Base-by-base conservation (phyloP, 2,888 invertebrate genomes). In the Polyommatus icarus region DNA sequence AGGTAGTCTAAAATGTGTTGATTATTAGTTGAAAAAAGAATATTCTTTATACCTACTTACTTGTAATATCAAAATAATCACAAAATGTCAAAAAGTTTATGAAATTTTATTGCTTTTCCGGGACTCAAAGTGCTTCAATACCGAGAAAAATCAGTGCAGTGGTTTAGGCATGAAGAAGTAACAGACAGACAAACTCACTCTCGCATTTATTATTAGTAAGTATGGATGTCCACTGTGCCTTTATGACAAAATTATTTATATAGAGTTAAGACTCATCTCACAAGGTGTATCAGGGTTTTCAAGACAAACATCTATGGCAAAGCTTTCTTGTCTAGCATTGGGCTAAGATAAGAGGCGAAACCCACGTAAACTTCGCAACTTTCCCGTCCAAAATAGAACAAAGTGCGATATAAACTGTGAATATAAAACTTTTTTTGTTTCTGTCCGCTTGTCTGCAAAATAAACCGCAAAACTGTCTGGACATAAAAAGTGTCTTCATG, bases 391-490 rank as follows among this genome's bases (percentile, higher is more conserved):
- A 61, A 61, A 59, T 59, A 61, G 10, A 12, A 61, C 61, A 61
- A 61, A 61, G 0, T 32, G 15, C 1, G 67, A 67, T 67, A 67
- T 67, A 67, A 67, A 29, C 67, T 67, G 29, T 29, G 15, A 67
- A 29, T 15, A 29, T 6, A 29, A 67, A 5, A 67, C 29, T 67
- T 15, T 32, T 18, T 67, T 67, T 67, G 67, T 67, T 15, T 24
- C 18, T 32, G 18, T 32, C 67, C 15, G 67, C 67, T 67, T 67
- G 67, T 67, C 61, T 61, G 67, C 67, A 18, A 67, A 67, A 67
- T 24, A 24, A 61, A 61, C 12, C 15, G 61, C 61, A 61, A 61
- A 61, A 61, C 29, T 67, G 67, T 67, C 67, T 29, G 15, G 67
- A 29, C 18, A 67, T 67, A 67, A 67, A 67, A 67, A 67, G 67